These are phyloP conservation scores for Australoheros scitulus DNA, from an alignment of 2,113 vertebrate species.

Conservation along the genomic window DNA sequence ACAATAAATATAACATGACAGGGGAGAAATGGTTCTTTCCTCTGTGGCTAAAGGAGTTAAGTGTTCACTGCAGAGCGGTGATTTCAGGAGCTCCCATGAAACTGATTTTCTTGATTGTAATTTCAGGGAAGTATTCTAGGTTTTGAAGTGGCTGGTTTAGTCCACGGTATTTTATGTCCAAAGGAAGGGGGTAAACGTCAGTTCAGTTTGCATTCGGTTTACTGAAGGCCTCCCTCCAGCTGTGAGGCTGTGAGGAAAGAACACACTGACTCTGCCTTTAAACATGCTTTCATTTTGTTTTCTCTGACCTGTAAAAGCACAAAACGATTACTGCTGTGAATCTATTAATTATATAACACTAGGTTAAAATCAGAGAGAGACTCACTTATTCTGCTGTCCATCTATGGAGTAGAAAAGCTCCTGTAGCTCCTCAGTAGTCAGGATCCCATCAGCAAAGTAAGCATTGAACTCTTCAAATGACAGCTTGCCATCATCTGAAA, in stretches of 20 bases:
- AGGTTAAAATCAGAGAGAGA: constrained; percentile 14
- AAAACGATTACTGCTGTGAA: neutral
- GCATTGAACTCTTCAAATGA: constrained; percentile 98
- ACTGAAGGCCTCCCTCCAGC: neutral
- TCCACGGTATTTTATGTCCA: constrained; percentile 23
- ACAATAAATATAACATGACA: neutral
- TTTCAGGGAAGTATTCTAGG: constrained; percentile 14
- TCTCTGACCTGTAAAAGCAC: neutral
- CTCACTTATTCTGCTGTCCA: constrained; percentile 88
- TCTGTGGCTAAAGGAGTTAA: constrained; percentile 20
- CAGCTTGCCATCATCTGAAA: constrained; percentile 93
- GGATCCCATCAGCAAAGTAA: constrained; percentile 93
- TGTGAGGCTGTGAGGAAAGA: constrained; percentile 21
- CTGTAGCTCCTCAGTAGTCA: constrained; percentile 89
- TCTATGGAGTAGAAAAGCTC: constrained; percentile 93
- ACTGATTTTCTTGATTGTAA: constrained; percentile 38
- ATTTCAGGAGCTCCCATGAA: constrained; percentile 35
- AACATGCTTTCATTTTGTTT: neutral
- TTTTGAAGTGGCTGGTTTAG: constrained; percentile 43
- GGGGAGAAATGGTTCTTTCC: neutral
- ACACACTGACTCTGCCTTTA: neutral
- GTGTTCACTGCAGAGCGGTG: neutral
- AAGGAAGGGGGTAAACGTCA: constrained; percentile 10
- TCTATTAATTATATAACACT: neutral
- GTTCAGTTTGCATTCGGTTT: constrained; percentile 26